Conservation (phyloP, 1,140 invertebrate species). For the Nephila pilipes region DNA sequence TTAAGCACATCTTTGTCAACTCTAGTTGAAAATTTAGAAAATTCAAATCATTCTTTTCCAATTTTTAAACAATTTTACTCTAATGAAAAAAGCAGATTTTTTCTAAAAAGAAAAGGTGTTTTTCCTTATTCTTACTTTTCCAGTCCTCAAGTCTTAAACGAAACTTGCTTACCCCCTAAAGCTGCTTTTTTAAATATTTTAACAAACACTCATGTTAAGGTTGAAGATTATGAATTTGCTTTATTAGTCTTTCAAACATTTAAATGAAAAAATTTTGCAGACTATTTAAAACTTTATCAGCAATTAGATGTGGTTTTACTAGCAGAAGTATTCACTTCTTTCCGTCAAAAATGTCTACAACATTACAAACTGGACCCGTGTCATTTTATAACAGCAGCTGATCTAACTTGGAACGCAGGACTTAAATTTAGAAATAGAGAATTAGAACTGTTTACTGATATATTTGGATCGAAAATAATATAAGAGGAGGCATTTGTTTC, state of each 20-base stretch:
- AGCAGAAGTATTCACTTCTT: too few species aligned
- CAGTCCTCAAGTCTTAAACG: neutral
- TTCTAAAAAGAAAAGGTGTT: neutral
- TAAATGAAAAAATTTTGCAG: neutral
- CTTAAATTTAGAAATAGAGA: too few species aligned
- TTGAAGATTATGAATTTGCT: neutral
- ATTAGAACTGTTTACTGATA: too few species aligned
- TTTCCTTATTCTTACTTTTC: neutral
- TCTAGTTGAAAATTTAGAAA: neutral
- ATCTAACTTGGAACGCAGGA: too few species aligned
- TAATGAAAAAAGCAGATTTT: neutral
- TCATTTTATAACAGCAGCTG: too few species aligned
- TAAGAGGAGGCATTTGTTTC: too few species aligned
- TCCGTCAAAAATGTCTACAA: too few species aligned
- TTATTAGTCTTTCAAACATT: neutral
- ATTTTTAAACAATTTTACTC: neutral
- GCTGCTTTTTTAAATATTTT: neutral
- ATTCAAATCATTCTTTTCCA: neutral
- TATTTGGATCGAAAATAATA: too few species aligned
- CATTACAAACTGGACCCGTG: too few species aligned
- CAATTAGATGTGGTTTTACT: neutral
- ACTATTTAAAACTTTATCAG: neutral
- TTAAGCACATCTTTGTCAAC: neutral
- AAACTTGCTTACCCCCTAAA: neutral
- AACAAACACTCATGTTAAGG: neutral